A percentile compares a stretch with the other conserved stretches of the same genome.
phyloP scores from a whole-genome alignment of 2,113 vertebrate species.

The Bolborhynchus lineola region DNA sequence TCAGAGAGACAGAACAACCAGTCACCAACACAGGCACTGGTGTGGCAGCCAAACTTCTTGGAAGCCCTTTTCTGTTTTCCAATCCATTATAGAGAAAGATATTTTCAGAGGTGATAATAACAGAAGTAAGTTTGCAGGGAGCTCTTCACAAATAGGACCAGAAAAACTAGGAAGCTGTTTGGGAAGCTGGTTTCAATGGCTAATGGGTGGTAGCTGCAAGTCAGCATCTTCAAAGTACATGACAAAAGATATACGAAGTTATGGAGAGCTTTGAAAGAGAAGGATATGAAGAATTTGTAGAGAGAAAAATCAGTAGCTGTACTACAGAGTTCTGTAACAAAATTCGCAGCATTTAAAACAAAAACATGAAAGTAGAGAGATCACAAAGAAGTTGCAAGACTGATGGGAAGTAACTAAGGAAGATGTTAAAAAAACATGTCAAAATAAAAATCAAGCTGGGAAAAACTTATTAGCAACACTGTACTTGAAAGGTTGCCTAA shows the following conservation, averaged over 20 bases:
- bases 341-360: neutral
- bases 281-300: neutral
- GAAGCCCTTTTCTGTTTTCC: neutral
- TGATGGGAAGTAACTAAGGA: neutral
- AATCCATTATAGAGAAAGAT: neutral
- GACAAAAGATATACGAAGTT: neutral
- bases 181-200: neutral
- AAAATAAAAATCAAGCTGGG: neutral
- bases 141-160: neutral
- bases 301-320: neutral
- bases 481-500: neutral
- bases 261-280: neutral
- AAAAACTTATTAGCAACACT: neutral
- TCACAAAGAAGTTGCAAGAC: neutral
- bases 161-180: neutral
- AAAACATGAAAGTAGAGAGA: neutral
- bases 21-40: neutral
- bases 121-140: neutral
- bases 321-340: neutral
- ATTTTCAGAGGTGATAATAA: neutral
- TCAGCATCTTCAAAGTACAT: neutral
- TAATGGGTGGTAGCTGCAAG: neutral
- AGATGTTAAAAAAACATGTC: neutral
- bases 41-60: neutral
- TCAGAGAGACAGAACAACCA: neutral